Evolutionary conservation across 2,797 vertebrate species (phyloP).

Genomic region (Echiichthys vipera): DNA sequence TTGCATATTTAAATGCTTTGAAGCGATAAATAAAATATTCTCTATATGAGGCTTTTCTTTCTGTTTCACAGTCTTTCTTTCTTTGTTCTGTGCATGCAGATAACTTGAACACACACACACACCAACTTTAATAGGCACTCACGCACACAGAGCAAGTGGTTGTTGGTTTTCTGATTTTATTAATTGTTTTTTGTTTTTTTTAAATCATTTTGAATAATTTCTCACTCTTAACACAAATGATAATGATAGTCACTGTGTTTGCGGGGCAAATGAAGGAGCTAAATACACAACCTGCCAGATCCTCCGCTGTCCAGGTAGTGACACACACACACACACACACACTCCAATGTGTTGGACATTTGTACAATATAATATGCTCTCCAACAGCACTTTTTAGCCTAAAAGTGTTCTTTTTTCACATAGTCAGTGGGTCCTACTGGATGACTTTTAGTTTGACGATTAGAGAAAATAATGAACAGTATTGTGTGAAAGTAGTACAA

Average conservation of each 20-base stretch:
- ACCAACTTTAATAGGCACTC: too few relatives aligned
- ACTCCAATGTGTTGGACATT: too few relatives aligned
- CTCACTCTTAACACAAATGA: background rate
- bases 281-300: background rate
- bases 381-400: too few relatives aligned
- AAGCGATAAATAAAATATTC: constrained; percentile 78
- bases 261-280: background rate
- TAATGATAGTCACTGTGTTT: background rate
- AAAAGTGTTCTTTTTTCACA: too few relatives aligned
- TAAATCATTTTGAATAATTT: background rate
- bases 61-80: constrained; percentile 9
- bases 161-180: background rate
- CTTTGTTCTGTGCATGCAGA: constrained; percentile 4
- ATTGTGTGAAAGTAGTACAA: too few relatives aligned
- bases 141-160: too few relatives aligned
- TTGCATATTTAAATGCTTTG: constrained; percentile 77
- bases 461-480: too few relatives aligned
- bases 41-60: constrained; percentile 29
- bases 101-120: too few relatives aligned
- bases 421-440: too few relatives aligned
- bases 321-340: background rate
- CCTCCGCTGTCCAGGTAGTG: background rate
- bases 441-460: too few relatives aligned
- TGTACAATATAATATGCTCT: too few relatives aligned
- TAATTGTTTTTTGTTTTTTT: too few relatives aligned